Evolutionary conservation across 2,797 vertebrate species (phyloP), one percentile per base, ranked within the genome.

Genomic region (Sphenopsis melanotis): DNA sequence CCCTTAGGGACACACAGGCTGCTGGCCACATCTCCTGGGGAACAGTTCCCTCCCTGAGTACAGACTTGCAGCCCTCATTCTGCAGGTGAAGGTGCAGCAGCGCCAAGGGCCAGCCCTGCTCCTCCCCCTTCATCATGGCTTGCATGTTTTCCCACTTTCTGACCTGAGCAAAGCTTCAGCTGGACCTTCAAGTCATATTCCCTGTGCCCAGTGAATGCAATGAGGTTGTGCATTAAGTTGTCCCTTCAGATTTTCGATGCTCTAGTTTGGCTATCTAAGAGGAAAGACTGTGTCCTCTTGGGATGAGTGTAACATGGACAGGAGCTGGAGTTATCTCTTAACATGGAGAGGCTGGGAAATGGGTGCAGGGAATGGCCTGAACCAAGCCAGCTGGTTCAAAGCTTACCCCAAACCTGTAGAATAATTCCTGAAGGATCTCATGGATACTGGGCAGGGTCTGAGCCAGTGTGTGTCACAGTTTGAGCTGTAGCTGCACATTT

Each of bases 261-360:
- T 84, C 36, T 68, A 17, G 6, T 86, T 81, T 49, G 32, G 15
- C 50, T 85, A 0, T n/a, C 11, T 30, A 16, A 50, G 39, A 80
- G 21, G 29, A 56, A 77, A 23, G 11, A 12, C 8, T 46, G 0
- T 65, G 49, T 70, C 49, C 53, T 77, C 12, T 44, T 79, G 49
- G 64, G 29, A 19, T 24, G 21, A 17, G 10, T 13, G 1, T 44
- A n/a, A n/a, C 0, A 0, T 52, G 80, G 47, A 36, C 12, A 55
- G 18, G 34, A 60, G 36, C 49, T 76, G 21, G 26, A 81, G 50
- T 21, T 76, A 3, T 5, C 37, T 65, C 12, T 41, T 41, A 44
- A 11, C 11, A 2, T 11, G n/a, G n/a, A 65, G 57, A 50, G 22
- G 37, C n/a, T 68, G 37, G 26, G 64, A 82, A 37, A 13, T 41